Conservation (phyloP, 1,140 invertebrate genomes). For the Euura lappo region DNA sequence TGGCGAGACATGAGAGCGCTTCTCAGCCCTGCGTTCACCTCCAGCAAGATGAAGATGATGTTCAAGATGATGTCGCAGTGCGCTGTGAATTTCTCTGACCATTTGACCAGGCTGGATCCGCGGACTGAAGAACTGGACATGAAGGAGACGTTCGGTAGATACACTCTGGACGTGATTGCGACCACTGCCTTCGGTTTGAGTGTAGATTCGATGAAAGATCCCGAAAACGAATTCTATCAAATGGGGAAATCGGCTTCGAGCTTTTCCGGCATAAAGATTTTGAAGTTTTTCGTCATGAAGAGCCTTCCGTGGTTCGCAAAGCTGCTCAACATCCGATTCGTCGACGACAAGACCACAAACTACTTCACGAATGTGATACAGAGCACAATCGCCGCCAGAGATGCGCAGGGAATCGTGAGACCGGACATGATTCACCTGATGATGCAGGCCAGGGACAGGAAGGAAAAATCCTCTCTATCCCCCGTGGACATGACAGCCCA, state of each 20-base stretch:
- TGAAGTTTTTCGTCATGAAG: constrained; percentile 17
- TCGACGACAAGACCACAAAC: constrained; percentile 19
- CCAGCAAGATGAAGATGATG: constrained; percentile 65
- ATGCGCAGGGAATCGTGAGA: constrained; percentile 46
- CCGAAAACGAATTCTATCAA: constrained; percentile 54
- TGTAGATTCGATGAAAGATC: constrained; percentile 52
- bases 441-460: constrained; percentile 50
- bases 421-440: constrained; percentile 58
- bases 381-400: constrained; percentile 52
- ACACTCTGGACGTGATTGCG: constrained; percentile 60
- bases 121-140: constrained; percentile 49
- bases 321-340: constrained; percentile 23
- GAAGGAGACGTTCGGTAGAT: constrained; percentile 49
- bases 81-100: constrained; percentile 30
- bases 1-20: constrained; percentile 65
- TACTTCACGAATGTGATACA: constrained; percentile 50
- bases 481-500: constrained; percentile 58
- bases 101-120: constrained; percentile 27
- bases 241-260: constrained; percentile 49
- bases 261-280: constrained; percentile 32
- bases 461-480: constrained; percentile 50
- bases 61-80: constrained; percentile 57
- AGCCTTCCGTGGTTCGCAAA: constrained; percentile 37
- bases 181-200: constrained; percentile 58
- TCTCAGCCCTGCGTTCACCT: constrained; percentile 66